Conservation (phyloP, 2,113 vertebrate genomes). For the Vicugna pacos region DNA sequence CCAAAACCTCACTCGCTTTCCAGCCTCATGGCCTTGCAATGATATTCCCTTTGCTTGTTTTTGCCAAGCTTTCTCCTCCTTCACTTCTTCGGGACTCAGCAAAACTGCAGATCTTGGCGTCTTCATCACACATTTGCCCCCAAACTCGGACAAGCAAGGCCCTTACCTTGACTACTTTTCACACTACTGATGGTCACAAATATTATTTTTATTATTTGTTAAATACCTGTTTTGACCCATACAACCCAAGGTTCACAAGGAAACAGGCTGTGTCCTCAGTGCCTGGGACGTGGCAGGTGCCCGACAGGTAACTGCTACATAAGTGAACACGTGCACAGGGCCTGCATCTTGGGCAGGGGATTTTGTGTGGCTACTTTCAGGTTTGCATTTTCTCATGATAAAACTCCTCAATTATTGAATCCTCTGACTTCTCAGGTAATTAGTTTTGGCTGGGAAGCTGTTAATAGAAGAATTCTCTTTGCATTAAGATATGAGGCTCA, state of each 20-base stretch:
- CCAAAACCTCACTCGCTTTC: neutral
- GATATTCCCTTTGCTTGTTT: neutral
- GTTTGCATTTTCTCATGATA: slow-evolving; percentile 4
- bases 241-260: neutral
- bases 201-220: neutral
- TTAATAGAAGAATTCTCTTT: slow-evolving; percentile 40
- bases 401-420: neutral
- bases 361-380: neutral
- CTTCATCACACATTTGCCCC: neutral
- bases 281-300: no score
- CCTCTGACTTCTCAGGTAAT: slow-evolving; percentile 23
- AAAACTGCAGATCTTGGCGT: neutral
- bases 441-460: neutral
- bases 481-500: neutral
- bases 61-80: neutral
- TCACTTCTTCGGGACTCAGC: neutral
- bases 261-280: neutral
- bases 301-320: neutral
- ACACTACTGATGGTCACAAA: neutral
- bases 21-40: neutral
- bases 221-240: neutral
- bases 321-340: neutral
- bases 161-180: neutral
- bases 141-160: neutral
- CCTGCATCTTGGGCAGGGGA: neutral